phyloP scores from a whole-genome alignment of 2,113 vertebrate genomes.

The Rhinopomastus cyanomelas region DNA sequence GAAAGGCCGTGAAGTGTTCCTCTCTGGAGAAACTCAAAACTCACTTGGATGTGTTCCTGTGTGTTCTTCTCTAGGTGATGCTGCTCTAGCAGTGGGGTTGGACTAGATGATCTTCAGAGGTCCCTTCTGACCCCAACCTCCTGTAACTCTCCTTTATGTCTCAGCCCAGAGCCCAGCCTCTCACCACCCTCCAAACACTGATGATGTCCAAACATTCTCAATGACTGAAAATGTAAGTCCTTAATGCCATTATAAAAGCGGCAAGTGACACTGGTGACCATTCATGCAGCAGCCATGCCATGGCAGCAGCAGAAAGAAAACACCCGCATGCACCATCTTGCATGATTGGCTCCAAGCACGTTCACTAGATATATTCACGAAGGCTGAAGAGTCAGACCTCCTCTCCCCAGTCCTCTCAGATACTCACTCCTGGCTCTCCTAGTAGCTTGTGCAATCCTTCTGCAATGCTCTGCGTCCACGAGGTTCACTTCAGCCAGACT shows the following conservation, averaged over 20 bases:
- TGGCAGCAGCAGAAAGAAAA: background rate
- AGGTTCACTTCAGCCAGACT: background rate
- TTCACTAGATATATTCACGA: background rate
- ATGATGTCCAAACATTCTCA: background rate
- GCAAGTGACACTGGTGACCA: background rate
- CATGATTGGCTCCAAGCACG: background rate
- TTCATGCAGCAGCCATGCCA: background rate
- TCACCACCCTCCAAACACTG: background rate
- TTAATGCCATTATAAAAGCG: background rate
- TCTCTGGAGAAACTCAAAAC: too few species aligned
- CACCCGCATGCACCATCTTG: background rate
- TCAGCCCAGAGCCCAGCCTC: background rate
- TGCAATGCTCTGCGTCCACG: rapidly evolving
- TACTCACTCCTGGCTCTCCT: background rate
- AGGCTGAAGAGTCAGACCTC: background rate
- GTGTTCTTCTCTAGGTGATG: too few species aligned
- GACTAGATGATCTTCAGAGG: too few species aligned
- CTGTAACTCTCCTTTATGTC: background rate
- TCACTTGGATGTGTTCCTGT: too few species aligned
- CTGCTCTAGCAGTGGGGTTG: too few species aligned
- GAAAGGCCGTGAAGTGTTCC: too few species aligned
- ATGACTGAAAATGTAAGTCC: background rate
- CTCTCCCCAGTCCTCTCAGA: background rate
- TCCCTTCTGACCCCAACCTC: too few species aligned
- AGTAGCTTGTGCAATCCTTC: rapidly evolving